A percentile compares a stretch with the other conserved stretches of the same genome.
These are phyloP conservation scores for Smutsia gigantea DNA, from an alignment of 2,797 vertebrate species.

Conservation along the genomic window DNA sequence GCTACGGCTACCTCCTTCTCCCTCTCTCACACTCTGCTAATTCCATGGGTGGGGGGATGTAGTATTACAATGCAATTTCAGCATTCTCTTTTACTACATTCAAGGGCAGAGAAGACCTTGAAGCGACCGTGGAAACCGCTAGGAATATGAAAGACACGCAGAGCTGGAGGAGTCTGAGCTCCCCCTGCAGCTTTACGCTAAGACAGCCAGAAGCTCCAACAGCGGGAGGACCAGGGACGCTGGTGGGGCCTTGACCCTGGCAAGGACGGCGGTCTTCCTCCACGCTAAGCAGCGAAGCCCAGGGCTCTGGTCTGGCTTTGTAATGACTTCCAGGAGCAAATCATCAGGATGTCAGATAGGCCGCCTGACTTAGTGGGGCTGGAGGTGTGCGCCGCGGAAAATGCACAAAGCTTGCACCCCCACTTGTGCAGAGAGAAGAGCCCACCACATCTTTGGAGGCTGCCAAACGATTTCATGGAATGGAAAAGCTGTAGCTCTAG, in stretches of 20 bases:
- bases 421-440: background rate
- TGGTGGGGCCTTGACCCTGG: background rate
- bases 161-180: background rate
- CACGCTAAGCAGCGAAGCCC: background rate
- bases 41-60: background rate
- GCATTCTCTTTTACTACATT: background rate
- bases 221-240: background rate
- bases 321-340: background rate
- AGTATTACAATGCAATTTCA: background rate
- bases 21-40: background rate
- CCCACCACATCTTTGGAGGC: background rate
- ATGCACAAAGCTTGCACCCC: background rate
- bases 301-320: background rate
- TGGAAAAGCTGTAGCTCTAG: background rate
- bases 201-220: background rate
- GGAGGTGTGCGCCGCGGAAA: background rate
- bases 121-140: background rate
- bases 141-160: background rate
- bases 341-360: rapidly evolving
- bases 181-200: background rate
- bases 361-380: background rate
- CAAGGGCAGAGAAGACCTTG: background rate
- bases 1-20: background rate
- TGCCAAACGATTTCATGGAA: no score
- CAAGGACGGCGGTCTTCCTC: background rate